Conservation (phyloP, 2,888 invertebrate genomes). For the Melanostoma scalare region DNA sequence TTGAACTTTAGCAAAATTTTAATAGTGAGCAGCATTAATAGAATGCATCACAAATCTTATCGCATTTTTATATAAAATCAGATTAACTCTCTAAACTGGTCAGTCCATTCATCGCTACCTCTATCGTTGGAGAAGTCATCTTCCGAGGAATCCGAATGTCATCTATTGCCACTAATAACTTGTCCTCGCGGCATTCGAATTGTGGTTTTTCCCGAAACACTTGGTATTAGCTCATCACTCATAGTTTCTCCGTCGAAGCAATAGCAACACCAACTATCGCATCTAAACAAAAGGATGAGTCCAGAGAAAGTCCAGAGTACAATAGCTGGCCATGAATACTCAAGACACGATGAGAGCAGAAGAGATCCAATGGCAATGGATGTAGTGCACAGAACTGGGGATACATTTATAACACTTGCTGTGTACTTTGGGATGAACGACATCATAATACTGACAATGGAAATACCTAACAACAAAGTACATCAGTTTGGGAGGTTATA, state of each 20-base stretch:
- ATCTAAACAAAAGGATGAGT: conserved; percentile 78
- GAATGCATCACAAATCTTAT: conserved; percentile 20
- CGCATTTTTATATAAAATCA: conserved; percentile 26
- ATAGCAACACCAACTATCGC: conserved; percentile 81
- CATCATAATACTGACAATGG: conserved; percentile 80
- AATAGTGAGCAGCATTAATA: not conserved
- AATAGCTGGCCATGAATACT: conserved; percentile 81
- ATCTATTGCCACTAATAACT: conserved; percentile 78
- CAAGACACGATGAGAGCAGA: conserved; percentile 78
- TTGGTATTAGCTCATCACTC: conserved; percentile 79
- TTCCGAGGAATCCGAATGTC: conserved; percentile 82
- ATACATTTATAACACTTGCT: conserved; percentile 79
- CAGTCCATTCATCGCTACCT: conserved; percentile 77
- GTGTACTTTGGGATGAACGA: conserved; percentile 81
- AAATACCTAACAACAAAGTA: conserved; percentile 74
- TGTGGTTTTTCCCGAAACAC: conserved; percentile 79
- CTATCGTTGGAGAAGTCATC: conserved; percentile 81
- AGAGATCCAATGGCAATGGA: conserved; percentile 78
- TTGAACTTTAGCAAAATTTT: conserved; percentile 27
- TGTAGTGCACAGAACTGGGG: conserved; percentile 79
- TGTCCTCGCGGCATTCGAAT: conserved; percentile 79
- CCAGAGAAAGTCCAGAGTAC: conserved; percentile 80
- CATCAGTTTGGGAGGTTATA: not conserved
- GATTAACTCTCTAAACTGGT: conserved; percentile 71
- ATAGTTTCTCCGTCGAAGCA: conserved; percentile 79